Evolutionary conservation across 2,113 vertebrate genomes (phyloP).

Genomic region (Mixornis gularis): DNA sequence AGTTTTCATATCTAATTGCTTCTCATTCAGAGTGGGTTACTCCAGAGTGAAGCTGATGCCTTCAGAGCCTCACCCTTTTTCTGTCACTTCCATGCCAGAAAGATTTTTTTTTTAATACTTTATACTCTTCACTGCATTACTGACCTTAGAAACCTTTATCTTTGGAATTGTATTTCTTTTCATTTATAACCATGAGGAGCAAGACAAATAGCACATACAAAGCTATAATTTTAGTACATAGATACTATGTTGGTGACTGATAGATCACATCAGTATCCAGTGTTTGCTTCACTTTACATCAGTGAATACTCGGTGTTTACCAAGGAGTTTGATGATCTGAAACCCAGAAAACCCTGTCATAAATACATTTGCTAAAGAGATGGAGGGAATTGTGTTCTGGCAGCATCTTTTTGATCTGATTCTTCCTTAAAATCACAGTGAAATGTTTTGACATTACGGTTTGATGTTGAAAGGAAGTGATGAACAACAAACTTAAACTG

Average conservation of each 20-base stretch:
- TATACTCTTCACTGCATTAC: not conserved
- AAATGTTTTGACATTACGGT: conserved; percentile 27
- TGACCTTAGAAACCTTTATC: not conserved
- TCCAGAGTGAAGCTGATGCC: not conserved
- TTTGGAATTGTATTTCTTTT: not conserved
- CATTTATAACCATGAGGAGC: not conserved
- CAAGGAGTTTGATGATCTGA: not conserved
- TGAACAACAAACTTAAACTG: conserved; percentile 4
- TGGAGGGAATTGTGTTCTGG: not conserved
- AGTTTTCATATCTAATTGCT: not conserved
- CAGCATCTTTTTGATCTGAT: conserved; percentile 8
- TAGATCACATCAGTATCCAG: not conserved
- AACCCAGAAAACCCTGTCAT: not conserved
- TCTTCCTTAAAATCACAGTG: conserved; percentile 26
- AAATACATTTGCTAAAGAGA: not conserved
- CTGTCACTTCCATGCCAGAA: not conserved
- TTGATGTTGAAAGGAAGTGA: not conserved
- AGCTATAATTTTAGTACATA: not conserved
- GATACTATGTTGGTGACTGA: not conserved
- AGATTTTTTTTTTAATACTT: not conserved
- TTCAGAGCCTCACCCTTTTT: not conserved
- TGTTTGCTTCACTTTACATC: not conserved
- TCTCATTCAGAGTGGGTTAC: not conserved
- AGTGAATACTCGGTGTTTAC: not conserved
- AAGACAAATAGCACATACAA: not conserved